A percentile compares a stretch with the other conserved stretches of the same genome.
Conservation (phyloP, 1,140 invertebrate genomes). For the Aphelinus certus region DNA sequence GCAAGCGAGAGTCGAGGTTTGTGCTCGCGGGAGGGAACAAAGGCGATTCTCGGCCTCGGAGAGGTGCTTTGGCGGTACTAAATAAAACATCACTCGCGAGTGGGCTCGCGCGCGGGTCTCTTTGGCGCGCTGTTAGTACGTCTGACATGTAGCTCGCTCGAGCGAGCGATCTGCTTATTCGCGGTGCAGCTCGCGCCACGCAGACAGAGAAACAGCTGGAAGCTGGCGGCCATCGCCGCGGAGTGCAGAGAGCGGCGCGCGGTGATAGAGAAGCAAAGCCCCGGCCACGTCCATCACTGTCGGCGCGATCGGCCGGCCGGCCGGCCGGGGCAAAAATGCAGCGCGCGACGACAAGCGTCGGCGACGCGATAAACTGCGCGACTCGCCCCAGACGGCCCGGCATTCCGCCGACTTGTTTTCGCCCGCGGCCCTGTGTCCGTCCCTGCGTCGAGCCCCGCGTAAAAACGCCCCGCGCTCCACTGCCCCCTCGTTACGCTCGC, state of each 20-base stretch:
- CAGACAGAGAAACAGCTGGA: conserved; percentile 4
- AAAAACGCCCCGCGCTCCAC: no score
- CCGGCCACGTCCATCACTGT: conserved; percentile 56
- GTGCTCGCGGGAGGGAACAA: no score
- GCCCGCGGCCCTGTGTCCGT: neutral
- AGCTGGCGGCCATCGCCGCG: conserved; percentile 46
- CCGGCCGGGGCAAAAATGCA: no score
- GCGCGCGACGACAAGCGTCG: no score
- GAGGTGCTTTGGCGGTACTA: conserved; percentile 51
- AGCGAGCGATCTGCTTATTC: conserved; percentile 53
- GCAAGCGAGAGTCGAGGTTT: no score
- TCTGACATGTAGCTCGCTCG: conserved; percentile 54
- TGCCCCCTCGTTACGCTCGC: no score
- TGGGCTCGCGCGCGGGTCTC: conserved; percentile 15
- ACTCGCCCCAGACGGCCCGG: conserved; percentile 10
- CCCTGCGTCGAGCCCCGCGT: neutral
- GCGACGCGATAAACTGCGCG: no score
- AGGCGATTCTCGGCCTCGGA: neutral
- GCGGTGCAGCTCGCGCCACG: no score
- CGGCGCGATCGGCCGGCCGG: conserved; percentile 41
- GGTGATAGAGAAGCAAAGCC: conserved; percentile 60
- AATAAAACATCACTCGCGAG: conserved; percentile 60
- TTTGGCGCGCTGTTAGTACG: conserved; percentile 55
- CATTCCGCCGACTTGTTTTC: conserved; percentile 55
- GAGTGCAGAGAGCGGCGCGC: conserved; percentile 1